These are phyloP conservation scores for Latrodectus hesperus DNA, from an alignment of 2,888 invertebrate genomes.

Conservation along the genomic window DNA sequence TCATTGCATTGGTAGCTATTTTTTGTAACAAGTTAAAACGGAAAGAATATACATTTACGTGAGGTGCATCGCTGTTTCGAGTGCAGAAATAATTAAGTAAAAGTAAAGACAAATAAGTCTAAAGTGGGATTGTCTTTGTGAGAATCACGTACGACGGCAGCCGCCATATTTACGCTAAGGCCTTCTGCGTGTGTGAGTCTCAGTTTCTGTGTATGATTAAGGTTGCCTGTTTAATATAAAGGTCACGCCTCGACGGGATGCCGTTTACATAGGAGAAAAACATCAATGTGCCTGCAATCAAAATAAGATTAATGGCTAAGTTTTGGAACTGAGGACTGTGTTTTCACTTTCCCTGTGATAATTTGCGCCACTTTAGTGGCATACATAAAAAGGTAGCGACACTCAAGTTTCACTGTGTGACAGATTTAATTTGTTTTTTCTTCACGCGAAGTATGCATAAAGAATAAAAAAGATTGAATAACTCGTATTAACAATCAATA, in stretches of 20 bases:
- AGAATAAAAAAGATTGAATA: too few species aligned
- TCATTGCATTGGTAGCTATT: too few species aligned
- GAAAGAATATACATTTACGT: too few species aligned
- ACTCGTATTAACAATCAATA: too few species aligned
- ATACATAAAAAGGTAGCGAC: constrained; percentile 27
- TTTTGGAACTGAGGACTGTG: constrained; percentile 15
- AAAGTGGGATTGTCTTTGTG: too few species aligned
- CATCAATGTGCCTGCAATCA: constrained; percentile 56
- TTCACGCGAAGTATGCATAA: too few species aligned
- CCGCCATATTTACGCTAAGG: constrained; percentile 37
- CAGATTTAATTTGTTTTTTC: too few species aligned
- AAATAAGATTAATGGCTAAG: constrained; percentile 52
- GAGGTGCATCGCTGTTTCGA: too few species aligned
- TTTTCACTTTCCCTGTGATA: constrained; percentile 45
- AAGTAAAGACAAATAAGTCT: too few species aligned
- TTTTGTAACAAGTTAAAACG: too few species aligned
- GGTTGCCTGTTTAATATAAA: constrained; percentile 47
- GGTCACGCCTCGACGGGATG: constrained; percentile 45
- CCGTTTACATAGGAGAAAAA: constrained; percentile 38
- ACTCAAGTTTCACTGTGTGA: too few species aligned
- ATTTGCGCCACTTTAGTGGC: constrained; percentile 31
- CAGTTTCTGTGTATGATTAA: constrained; percentile 28
- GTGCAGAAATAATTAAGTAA: too few species aligned
- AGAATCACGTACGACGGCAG: background rate
- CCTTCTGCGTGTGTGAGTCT: constrained; percentile 19